Evolutionary conservation across 2,113 vertebrate species (phyloP).

Genomic region (Motacilla alba): DNA sequence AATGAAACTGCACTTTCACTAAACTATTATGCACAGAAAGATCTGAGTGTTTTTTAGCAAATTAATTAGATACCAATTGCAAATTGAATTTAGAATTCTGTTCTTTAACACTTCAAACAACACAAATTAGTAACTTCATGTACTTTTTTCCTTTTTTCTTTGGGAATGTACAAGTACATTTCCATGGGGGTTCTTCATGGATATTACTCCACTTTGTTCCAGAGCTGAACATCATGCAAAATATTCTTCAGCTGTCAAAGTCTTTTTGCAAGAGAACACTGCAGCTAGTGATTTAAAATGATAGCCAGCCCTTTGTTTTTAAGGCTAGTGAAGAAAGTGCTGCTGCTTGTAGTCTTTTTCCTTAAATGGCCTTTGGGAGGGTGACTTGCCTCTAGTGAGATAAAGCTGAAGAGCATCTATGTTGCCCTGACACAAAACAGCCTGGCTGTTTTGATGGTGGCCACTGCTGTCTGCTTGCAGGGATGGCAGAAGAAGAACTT

Average conservation of each 20-base stretch:
- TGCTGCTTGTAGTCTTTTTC: neutral
- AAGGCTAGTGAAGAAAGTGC: neutral
- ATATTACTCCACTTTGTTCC: neutral
- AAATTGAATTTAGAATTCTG: neutral
- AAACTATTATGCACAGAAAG: neutral
- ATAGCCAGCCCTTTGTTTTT: neutral
- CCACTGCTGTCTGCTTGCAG: neutral
- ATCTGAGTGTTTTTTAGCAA: neutral
- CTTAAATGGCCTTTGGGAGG: neutral
- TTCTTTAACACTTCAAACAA: neutral
- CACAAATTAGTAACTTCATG: neutral
- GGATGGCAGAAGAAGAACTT: neutral
- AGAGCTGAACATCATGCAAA: neutral
- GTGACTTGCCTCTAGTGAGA: neutral
- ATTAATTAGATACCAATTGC: neutral
- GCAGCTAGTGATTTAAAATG: neutral
- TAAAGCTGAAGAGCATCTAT: neutral
- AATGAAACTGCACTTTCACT: neutral
- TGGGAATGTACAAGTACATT: neutral
- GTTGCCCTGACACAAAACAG: fast-evolving
- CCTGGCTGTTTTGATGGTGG: neutral
- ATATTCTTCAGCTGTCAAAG: neutral
- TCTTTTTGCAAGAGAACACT: neutral
- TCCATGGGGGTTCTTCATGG: neutral
- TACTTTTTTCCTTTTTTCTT: neutral